phyloP scores from a whole-genome alignment of 2,888 invertebrate genomes.

The Lycia hirtaria region DNA sequence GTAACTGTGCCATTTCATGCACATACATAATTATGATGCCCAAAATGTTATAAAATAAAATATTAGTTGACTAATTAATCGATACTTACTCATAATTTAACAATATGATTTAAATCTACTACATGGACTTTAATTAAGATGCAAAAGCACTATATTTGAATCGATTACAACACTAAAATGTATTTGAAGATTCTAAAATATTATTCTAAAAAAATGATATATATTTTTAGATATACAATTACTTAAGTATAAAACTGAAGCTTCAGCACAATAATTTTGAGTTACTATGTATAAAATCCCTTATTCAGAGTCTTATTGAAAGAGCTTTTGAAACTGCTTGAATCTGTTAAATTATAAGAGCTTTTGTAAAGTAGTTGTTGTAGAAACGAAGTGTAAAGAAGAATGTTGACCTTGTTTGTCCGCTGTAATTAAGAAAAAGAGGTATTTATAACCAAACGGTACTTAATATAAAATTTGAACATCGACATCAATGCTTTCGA shows the following conservation, averaged over 20 bases:
- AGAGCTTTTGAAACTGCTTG: conserved; percentile 78
- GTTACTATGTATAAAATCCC: conserved; percentile 35
- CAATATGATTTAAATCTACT: conserved; percentile 36
- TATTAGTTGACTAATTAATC: conserved; percentile 34
- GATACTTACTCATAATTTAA: conserved; percentile 36
- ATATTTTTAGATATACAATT: conserved; percentile 19
- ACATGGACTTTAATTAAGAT: conserved; percentile 21
- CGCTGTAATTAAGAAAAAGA: conserved; percentile 2
- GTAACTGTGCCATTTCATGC: conserved; percentile 50
- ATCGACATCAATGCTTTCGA: conserved; percentile 48
- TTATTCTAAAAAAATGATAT: conserved; percentile 24
- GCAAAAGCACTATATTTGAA: conserved; percentile 42
- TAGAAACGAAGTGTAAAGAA: conserved; percentile 51
- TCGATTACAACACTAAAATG: conserved; percentile 39
- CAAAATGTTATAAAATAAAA: conserved; percentile 43
- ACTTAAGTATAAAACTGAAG: conserved; percentile 33
- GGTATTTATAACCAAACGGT: conserved; percentile 8
- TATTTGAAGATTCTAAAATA: conserved; percentile 30
- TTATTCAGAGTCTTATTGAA: conserved; percentile 41
- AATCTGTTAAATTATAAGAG: conserved; percentile 74
- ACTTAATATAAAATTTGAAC: conserved; percentile 37
- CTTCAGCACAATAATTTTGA: conserved; percentile 50
- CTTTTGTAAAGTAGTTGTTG: conserved; percentile 78
- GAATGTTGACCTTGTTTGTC: conserved; percentile 45
- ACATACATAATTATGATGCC: conserved; percentile 51